Percentiles rank a stretch among this genome's conserved stretches.
phyloP scores from a whole-genome alignment of 2,113 vertebrate genomes.

The Numenius arquata region DNA sequence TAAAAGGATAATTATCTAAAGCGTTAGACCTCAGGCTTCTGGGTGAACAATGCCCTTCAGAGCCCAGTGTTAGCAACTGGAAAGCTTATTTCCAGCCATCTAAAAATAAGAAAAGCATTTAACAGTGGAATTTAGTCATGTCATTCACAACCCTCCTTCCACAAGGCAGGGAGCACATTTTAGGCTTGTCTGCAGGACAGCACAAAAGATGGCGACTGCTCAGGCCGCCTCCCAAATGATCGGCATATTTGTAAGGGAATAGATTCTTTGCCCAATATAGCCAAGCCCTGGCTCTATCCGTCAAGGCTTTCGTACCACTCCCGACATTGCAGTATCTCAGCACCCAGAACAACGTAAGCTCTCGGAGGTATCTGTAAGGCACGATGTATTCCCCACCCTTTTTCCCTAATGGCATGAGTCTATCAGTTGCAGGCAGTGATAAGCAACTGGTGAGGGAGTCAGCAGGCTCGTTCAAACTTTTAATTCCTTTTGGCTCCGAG shows the following conservation, averaged over 20 bases:
- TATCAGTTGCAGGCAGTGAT: constrained; percentile 4
- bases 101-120: constrained; percentile 30
- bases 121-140: background rate
- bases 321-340: background rate
- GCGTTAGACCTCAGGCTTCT: background rate
- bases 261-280: constrained; percentile 40
- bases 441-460: constrained; percentile 4
- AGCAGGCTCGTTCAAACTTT: constrained; percentile 36
- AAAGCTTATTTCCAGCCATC: constrained; percentile 30
- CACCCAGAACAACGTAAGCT: background rate
- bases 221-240: background rate
- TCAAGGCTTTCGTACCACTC: background rate
- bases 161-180: background rate
- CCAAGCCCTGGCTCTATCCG: constrained; percentile 22
- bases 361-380: background rate
- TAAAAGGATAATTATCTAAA: background rate
- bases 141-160: background rate
- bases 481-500: constrained; percentile 44
- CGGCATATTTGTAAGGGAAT: constrained; percentile 13
- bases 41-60: background rate
- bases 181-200: background rate
- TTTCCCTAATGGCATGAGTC: background rate
- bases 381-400: background rate
- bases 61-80: background rate
- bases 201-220: background rate